A percentile compares a stretch with the other conserved stretches of the same genome.
Evolutionary conservation across 2,888 invertebrate species (phyloP).

Genomic region (Epinotia demarniana): DNA sequence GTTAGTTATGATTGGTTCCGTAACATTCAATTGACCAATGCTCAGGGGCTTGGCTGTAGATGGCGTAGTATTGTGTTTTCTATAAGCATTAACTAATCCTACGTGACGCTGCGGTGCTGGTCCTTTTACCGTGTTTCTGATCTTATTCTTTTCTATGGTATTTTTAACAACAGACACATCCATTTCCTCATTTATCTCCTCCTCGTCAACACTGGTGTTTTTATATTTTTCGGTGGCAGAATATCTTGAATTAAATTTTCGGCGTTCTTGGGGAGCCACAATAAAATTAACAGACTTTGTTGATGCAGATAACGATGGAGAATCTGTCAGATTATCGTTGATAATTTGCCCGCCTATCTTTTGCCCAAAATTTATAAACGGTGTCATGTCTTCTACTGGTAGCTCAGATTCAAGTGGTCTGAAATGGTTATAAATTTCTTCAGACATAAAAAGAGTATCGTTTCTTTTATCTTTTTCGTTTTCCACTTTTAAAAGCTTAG

Average conservation of each 20-base stretch:
- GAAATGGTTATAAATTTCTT: slow-evolving; percentile 87
- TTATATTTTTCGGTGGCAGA: slow-evolving; percentile 80
- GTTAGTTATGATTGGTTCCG: slow-evolving; percentile 64
- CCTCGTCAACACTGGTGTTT: slow-evolving; percentile 81
- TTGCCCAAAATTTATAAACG: slow-evolving; percentile 89
- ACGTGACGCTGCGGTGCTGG: slow-evolving; percentile 79
- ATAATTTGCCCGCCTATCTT: slow-evolving; percentile 79
- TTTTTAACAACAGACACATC: slow-evolving; percentile 86
- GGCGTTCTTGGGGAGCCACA: slow-evolving; percentile 71
- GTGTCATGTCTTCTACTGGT: slow-evolving; percentile 87
- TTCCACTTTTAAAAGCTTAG: slow-evolving; percentile 67
- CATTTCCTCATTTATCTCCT: slow-evolving; percentile 84
- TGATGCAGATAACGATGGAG: slow-evolving; percentile 78
- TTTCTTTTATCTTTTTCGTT: slow-evolving; percentile 76
- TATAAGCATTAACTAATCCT: slow-evolving; percentile 78
- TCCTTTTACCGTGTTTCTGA: slow-evolving; percentile 80
- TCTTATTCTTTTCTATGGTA: slow-evolving; percentile 81
- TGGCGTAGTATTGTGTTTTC: slow-evolving; percentile 70
- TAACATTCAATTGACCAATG: slow-evolving; percentile 66
- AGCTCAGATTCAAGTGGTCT: slow-evolving; percentile 86
- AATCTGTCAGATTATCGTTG: slow-evolving; percentile 76
- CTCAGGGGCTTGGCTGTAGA: slow-evolving; percentile 65
- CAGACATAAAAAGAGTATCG: slow-evolving; percentile 84
- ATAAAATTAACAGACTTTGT: slow-evolving; percentile 80
- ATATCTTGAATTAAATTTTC: slow-evolving; percentile 77